Evolutionary conservation across 53 echinoderm and acorn worm genomes (phyloP).

Genomic region (Crossaster papposus): DNA sequence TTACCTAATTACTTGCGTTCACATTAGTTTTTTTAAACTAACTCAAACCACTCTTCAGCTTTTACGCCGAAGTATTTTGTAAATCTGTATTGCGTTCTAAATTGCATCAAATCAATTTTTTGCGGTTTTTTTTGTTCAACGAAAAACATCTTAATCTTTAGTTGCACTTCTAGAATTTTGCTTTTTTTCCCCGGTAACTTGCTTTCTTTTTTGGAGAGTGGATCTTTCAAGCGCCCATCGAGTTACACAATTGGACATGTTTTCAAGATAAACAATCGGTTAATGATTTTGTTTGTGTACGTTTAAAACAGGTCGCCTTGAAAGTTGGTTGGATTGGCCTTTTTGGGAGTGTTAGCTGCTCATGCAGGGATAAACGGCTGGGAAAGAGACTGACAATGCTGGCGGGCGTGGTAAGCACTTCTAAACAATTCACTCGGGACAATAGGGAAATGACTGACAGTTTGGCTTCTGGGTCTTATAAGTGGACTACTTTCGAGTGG

Average conservation of each 20-base stretch:
- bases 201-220: neutral
- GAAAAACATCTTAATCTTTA: too few species aligned
- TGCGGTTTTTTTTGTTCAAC: neutral
- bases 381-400: slow-evolving; percentile 21
- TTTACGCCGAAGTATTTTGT: too few species aligned
- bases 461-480: slow-evolving; percentile 22
- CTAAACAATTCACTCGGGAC: neutral
- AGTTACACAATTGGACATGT: neutral
- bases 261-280: neutral
- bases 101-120: neutral
- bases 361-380: slow-evolving; percentile 20
- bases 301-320: slow-evolving; percentile 33
- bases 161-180: too few species aligned
- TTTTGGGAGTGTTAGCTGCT: slow-evolving; percentile 8
- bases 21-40: neutral
- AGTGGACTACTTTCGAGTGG: slow-evolving; percentile 1
- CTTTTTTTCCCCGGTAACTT: neutral
- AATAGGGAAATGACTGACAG: slow-evolving; percentile 35
- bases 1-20: neutral
- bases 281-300: neutral
- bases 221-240: neutral
- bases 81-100: neutral
- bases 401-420: neutral
- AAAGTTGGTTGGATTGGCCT: slow-evolving; percentile 21
- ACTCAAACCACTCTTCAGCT: too few species aligned